Evolutionary conservation across 2,113 vertebrate genomes (phyloP).

Genomic region (Amphiprion ocellaris): DNA sequence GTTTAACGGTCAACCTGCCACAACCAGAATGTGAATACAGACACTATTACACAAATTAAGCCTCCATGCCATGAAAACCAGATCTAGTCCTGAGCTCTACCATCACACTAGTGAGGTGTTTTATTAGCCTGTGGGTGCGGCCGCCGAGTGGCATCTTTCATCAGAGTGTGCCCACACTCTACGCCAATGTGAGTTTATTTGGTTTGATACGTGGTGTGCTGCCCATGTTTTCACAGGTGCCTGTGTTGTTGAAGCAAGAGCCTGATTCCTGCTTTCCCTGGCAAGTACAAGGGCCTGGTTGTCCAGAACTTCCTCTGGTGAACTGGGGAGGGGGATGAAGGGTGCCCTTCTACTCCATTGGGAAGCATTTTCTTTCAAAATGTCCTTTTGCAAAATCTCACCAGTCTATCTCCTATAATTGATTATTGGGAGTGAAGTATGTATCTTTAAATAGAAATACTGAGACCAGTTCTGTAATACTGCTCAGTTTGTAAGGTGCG

Average conservation of each 20-base stretch:
- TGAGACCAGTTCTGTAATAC: neutral
- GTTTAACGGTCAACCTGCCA: constrained; percentile 4
- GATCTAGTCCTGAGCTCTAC: constrained; percentile 26
- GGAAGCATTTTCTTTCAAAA: constrained; percentile 47
- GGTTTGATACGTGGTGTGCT: constrained; percentile 79
- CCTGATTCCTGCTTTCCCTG: constrained; percentile 73
- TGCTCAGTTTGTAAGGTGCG: neutral
- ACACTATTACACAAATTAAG: constrained; percentile 11
- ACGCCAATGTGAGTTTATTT: constrained; percentile 80
- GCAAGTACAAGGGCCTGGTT: constrained; percentile 75
- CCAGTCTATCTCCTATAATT: neutral
- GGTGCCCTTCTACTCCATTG: constrained; percentile 8
- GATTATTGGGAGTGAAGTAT: neutral
- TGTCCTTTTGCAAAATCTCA: constrained; percentile 26
- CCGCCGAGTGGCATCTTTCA: constrained; percentile 82
- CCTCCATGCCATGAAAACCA: constrained; percentile 44
- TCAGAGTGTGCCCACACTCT: constrained; percentile 66
- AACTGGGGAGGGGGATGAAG: constrained; percentile 13
- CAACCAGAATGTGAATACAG: constrained; percentile 10
- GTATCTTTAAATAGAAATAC: constrained; percentile 1
- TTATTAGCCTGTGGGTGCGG: constrained; percentile 57
- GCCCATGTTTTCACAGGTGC: constrained; percentile 84
- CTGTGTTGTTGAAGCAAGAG: constrained; percentile 77
- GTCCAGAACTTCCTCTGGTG: constrained; percentile 72
- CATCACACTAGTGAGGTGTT: constrained; percentile 52